Evolutionary conservation across 2,797 vertebrate genomes (phyloP), one percentile per base, ranked within the genome.

Genomic region (Uromys caudimaculatus): DNA sequence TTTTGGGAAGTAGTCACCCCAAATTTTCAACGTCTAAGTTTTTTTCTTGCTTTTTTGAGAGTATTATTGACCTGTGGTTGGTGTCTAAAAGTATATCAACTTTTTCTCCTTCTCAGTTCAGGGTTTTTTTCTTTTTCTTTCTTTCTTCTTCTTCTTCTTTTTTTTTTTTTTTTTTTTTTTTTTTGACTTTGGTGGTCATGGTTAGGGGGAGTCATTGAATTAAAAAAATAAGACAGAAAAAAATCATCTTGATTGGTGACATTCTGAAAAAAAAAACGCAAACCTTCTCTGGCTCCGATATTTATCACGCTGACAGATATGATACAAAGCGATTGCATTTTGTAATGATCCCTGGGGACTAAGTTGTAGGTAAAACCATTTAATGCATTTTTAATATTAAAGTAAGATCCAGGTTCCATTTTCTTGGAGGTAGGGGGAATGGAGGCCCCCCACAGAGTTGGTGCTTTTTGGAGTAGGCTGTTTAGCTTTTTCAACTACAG

Each of bases 321-420:
- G 4, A 95, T 97, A 94, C 95, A 85, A 94, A 93, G 94, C 95
- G 90, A 3, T 94, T 97, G 95, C 97, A 69, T n/a, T 87, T 97
- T 97, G 95, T 97, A 91, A 97, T 97, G 92, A 89, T 97, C 97
- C 97, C 93, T 71, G 79, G 96, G 79, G 96, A 95, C 58, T 96
- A 97, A 98, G 97, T 98, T 98, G 93, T 96, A 97, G 97, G 94
- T 97, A 98, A 97, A 96, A 97, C 94, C 96, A 94, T 93, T 93
- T 64, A 96, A 95, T 92, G 89, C 92, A 96, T 94, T 96, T 97
- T 97, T 97, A 96, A 97, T 95, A 88, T 89, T 85, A 96, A 84
- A 94, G 95, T 91, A 97, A 97, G 9, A 11, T 52, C 89, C 13
- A n/a, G 86, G 29, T 92, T 96, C 91, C 92, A 97, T 95, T 97